These are phyloP conservation scores for Huso huso DNA, from an alignment of 2,797 vertebrate species.

Conservation along the genomic window DNA sequence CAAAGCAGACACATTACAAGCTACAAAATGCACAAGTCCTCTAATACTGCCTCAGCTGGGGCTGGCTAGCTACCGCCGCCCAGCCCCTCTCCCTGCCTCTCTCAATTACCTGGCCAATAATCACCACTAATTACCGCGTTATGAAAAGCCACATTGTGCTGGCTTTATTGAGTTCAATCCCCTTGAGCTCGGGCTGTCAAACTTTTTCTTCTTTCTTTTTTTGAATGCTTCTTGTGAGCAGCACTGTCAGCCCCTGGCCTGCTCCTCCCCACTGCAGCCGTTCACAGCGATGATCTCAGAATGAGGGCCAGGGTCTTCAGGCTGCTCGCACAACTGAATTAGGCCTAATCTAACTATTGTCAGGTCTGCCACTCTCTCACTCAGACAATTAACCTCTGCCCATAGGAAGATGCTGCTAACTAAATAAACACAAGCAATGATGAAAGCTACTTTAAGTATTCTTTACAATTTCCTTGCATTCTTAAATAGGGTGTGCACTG, in stretches of 20 bases:
- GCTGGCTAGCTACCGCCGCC: background rate
- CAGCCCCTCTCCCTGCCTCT: background rate
- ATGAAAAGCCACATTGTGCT: conserved; percentile 28
- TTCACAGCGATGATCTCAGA: conserved; percentile 26
- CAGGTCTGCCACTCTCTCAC: conserved; percentile 11
- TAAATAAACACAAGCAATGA: conserved; percentile 53
- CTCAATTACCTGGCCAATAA: conserved; percentile 20
- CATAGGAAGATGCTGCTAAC: conserved; percentile 25
- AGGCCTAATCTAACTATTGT: conserved; percentile 38
- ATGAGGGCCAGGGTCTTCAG: conserved; percentile 41
- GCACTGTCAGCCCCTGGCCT: conserved; percentile 6
- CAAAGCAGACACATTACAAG: too few species aligned
- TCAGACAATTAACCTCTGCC: conserved; percentile 22
- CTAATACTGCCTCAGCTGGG: too few species aligned
- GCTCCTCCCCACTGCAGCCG: conserved; percentile 7
- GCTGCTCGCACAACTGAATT: conserved; percentile 39
- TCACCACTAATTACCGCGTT: conserved; percentile 46
- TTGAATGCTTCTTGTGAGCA: conserved; percentile 13
- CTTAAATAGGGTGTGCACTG: conserved; percentile 36
- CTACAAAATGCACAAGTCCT: background rate
- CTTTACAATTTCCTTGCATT: conserved; percentile 41
- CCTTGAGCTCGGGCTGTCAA: conserved; percentile 20
- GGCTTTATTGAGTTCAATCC: conserved; percentile 21
- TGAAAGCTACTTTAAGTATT: conserved; percentile 33
- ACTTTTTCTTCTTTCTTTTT: conserved; percentile 12